A percentile compares a stretch with the other conserved stretches of the same genome.
phyloP scores from a whole-genome alignment of 2,797 vertebrate genomes.

The Molothrus ater region DNA sequence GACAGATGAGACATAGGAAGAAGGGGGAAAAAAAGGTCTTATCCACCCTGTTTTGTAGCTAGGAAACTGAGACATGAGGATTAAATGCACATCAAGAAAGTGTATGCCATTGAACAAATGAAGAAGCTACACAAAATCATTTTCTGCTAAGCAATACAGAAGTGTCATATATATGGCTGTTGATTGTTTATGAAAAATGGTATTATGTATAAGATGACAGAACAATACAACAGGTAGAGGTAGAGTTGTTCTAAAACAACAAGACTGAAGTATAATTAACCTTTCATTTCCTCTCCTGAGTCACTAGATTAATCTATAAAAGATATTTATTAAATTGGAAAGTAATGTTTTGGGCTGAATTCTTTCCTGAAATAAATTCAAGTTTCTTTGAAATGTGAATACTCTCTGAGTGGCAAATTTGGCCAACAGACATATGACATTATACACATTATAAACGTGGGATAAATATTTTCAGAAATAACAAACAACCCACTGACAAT shows the following conservation, averaged over 20 bases:
- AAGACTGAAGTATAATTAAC: not conserved
- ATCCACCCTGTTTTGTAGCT: not conserved
- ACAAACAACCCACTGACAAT: not conserved
- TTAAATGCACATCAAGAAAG: not conserved
- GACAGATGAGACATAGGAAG: not conserved
- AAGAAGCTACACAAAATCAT: not conserved
- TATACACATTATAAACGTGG: not conserved
- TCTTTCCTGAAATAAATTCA: not conserved
- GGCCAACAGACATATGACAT: not conserved
- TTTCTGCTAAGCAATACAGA: not conserved
- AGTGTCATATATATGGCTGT: not conserved
- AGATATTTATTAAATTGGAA: not conserved
- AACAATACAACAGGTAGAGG: not conserved
- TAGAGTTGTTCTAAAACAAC: not conserved
- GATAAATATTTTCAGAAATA: not conserved
- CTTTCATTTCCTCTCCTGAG: not conserved
- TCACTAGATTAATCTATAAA: not conserved
- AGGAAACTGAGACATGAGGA: not conserved
- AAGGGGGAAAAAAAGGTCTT: not conserved
- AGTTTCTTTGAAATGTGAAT: not conserved
- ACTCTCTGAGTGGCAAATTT: not conserved
- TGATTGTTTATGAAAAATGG: not conserved
- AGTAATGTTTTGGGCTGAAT: not conserved
- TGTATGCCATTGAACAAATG: not conserved
- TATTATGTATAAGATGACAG: not conserved